Base-by-base conservation (phyloP, 1,140 invertebrate species). In the Elymnias hypermnestra region DNA sequence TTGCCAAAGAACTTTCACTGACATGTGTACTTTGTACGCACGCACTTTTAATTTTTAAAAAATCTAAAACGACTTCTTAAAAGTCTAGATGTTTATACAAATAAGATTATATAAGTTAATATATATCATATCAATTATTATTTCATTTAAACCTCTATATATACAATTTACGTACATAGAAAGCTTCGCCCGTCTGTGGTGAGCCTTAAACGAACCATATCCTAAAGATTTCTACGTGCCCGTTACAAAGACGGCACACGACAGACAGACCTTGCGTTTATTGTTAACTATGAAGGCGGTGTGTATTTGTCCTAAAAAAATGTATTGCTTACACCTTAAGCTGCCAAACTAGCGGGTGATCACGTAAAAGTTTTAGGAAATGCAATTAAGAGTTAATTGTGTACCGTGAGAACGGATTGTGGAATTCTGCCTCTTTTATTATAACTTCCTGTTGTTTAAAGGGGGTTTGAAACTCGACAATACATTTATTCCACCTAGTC, bases 321-420 rank as follows among this genome's bases (percentile, higher is more conserved):
- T 68, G 60, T 62, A 70, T 65, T 62, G 57, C 52, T 47, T 45
- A 54, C 57, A 51, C 31, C 56, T 53, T 84, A 83, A 85, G 75
- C 76, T 69, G 61, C 52, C 53, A 38, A 68, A 65, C 57, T 63
- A 46, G 69, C 67, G 69, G 67, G 77, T 59, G 77, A 81, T 82
- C 82, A 85, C 78, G 78, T 79, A 64, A 74, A 53, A 71, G 55
- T 66, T 65, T 72, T 65, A 59, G 67, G 52, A 71, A 75, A 70
- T 66, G 65, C 68, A 76, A 79, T 82, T 77, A 72, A 67, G 63
- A 52, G 35, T 54, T 63, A 67, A 69, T 70, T 66, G 57, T 65
- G 40, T 38, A 43, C 52, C 76, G 76, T 85, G 81, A 75, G 81
- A 85, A 82, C 61, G 46, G 40, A 22, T 57, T 53, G 42, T 55